Evolutionary conservation across 2,113 vertebrate genomes (phyloP).

Genomic region (Ornithorhynchus anatinus): DNA sequence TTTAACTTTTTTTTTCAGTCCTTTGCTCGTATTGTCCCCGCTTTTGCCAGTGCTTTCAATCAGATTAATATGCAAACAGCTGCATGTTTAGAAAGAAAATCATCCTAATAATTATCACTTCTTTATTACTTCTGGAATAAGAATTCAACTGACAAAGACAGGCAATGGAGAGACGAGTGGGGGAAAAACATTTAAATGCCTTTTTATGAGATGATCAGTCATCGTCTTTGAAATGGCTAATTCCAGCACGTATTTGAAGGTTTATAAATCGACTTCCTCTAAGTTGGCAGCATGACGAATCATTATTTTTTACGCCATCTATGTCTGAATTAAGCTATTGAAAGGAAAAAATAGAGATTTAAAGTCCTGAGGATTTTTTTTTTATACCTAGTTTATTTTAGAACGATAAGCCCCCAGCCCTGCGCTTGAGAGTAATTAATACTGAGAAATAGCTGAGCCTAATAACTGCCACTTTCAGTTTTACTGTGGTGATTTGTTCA

Average conservation of each 20-base stretch:
- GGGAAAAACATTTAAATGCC: neutral
- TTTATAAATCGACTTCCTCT: constrained; percentile 16
- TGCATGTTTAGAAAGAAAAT: neutral
- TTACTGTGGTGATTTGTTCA: neutral
- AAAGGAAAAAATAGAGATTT: constrained; percentile 14
- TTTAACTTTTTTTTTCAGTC: no score
- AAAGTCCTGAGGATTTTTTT: neutral
- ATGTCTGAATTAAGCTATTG: neutral
- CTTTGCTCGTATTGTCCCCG: neutral
- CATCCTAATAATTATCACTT: neutral
- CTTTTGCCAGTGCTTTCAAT: neutral
- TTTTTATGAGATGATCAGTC: constrained; percentile 20
- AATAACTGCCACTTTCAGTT: neutral
- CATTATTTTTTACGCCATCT: constrained; percentile 6
- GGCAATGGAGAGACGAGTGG: neutral
- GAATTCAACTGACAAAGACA: constrained; percentile 27
- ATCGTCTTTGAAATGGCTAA: constrained; percentile 25
- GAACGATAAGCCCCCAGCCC: neutral
- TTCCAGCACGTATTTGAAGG: constrained; percentile 34
- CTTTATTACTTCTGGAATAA: constrained; percentile 7
- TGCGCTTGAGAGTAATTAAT: neutral
- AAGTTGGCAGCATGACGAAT: constrained; percentile 24
- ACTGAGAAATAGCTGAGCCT: neutral
- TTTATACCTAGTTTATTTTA: neutral
- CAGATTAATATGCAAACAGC: constrained; percentile 16